phyloP scores from a whole-genome alignment of 2,113 vertebrate genomes.

The Zootoca vivipara region DNA sequence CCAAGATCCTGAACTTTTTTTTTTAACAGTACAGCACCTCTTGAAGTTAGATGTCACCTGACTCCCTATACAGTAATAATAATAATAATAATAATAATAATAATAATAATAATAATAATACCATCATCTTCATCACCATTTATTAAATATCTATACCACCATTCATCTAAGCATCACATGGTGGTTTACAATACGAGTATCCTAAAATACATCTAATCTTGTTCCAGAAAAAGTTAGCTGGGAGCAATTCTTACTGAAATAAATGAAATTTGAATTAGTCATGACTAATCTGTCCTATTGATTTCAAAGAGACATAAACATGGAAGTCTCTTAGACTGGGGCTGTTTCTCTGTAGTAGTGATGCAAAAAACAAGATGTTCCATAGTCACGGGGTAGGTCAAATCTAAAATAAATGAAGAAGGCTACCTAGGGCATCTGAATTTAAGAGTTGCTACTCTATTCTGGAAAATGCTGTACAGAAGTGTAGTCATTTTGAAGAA shows the following conservation, averaged over 20 bases:
- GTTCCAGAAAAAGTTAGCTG: not conserved
- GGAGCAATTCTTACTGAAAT: not conserved
- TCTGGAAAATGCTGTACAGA: not conserved
- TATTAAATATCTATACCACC: too few relatives aligned
- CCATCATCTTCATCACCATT: too few relatives aligned
- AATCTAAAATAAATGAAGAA: not conserved
- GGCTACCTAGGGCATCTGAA: not conserved
- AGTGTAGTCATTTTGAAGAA: slow-evolving; percentile 38
- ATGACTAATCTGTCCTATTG: not conserved
- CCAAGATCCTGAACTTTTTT: not conserved
- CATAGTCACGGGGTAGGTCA: not conserved
- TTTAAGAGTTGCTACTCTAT: not conserved
- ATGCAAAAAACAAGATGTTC: not conserved
- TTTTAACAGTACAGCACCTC: too few relatives aligned
- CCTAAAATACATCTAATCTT: not conserved
- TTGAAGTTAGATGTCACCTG: too few relatives aligned
- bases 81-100: too few relatives aligned
- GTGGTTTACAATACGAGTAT: not conserved
- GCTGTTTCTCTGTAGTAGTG: not conserved
- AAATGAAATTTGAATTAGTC: not conserved
- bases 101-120: too few relatives aligned
- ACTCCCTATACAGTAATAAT: too few relatives aligned
- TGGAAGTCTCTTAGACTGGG: not conserved
- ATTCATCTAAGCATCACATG: too few relatives aligned
- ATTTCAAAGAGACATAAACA: not conserved